phyloP scores from a whole-genome alignment of 1,140 invertebrate species.

The Metaphire vulgaris region DNA sequence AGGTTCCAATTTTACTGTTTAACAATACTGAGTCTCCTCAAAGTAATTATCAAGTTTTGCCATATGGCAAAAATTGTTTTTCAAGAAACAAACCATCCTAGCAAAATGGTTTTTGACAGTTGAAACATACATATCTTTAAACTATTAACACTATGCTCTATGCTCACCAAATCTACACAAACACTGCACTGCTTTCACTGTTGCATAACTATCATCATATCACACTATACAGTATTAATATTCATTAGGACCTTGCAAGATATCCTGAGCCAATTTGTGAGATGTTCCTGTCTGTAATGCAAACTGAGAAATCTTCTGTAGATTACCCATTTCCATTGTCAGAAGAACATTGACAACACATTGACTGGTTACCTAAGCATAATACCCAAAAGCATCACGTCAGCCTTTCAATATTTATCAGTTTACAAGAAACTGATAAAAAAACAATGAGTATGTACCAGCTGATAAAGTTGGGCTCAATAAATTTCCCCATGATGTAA shows the following conservation, averaged over 20 bases:
- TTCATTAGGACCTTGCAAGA: neutral
- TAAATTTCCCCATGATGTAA: no score
- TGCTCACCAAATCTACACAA: no score
- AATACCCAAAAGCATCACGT: no score
- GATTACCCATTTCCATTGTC: conserved; percentile 2
- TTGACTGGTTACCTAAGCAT: no score
- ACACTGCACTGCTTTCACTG: no score
- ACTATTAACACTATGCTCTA: neutral
- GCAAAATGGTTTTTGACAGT: neutral
- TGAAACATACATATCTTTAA: neutral
- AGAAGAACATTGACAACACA: no score
- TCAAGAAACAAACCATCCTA: neutral
- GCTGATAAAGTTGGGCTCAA: no score
- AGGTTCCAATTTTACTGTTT: neutral
- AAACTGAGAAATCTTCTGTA: conserved; percentile 15
- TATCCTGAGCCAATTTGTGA: conserved; percentile 11
- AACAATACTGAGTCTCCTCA: no score
- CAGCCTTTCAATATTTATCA: no score
- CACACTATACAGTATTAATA: neutral
- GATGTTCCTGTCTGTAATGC: conserved; percentile 12
- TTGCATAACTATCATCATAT: neutral
- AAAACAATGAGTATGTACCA: no score
- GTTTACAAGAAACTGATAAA: no score
- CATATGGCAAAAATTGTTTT: neutral
- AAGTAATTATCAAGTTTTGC: neutral